Conservation (phyloP, 2,888 invertebrate genomes). For the Lasioglossum malachurum region DNA sequence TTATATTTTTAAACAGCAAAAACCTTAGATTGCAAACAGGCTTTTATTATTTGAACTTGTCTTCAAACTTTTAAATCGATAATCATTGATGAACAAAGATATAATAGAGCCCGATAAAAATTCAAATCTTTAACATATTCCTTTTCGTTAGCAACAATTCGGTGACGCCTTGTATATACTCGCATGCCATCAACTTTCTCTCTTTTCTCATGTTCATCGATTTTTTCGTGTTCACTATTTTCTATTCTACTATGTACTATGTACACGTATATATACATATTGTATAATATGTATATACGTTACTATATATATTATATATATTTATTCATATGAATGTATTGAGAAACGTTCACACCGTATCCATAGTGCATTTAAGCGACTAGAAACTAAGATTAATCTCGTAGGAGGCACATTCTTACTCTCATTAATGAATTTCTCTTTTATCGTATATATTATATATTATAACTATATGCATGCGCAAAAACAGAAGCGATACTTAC, state of each 20-base stretch:
- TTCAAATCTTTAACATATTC: background rate
- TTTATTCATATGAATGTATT: constrained; percentile 18
- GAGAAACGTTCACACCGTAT: constrained; percentile 40
- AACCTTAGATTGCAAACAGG: background rate
- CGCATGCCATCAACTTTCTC: constrained; percentile 62
- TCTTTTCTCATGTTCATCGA: constrained; percentile 56
- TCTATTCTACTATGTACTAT: constrained; percentile 32
- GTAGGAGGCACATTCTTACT: constrained; percentile 58
- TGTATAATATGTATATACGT: background rate
- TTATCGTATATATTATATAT: constrained; percentile 49
- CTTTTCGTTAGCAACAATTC: background rate
- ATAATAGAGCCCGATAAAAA: background rate
- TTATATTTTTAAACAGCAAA: background rate
- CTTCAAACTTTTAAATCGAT: background rate
- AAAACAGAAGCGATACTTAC: constrained; percentile 60
- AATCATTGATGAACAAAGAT: background rate
- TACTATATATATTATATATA: constrained; percentile 16
- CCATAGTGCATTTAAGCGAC: constrained; percentile 47
- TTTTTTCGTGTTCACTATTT: constrained; percentile 52
- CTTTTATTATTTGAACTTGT: background rate
- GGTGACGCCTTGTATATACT: constrained; percentile 12
- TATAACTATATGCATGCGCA: constrained; percentile 60
- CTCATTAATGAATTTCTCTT: constrained; percentile 56
- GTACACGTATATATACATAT: constrained; percentile 9
- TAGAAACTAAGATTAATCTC: constrained; percentile 43